Conservation (phyloP, 2,888 invertebrate species). For the Pristionchus arcanus region DNA sequence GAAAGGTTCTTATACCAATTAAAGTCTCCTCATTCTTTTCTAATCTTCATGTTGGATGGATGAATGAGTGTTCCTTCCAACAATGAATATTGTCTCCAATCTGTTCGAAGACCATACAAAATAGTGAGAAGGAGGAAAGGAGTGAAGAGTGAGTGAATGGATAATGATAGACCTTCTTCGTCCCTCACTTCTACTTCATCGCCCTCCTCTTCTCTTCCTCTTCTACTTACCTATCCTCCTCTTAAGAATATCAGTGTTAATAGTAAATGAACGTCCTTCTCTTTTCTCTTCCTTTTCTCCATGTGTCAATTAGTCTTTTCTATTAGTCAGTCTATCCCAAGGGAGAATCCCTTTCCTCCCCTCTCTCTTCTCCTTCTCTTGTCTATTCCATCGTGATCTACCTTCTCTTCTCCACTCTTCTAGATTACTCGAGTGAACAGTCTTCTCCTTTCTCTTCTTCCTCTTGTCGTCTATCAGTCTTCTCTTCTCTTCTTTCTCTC, state of each 20-base stretch:
- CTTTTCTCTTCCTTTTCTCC: neutral
- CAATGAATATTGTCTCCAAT: neutral
- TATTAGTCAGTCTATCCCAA: neutral
- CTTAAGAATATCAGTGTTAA: slow-evolving; percentile 12
- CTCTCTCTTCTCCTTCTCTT: neutral
- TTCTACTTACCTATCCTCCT: neutral
- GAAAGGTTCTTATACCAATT: neutral
- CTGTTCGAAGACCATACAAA: slow-evolving; percentile 7
- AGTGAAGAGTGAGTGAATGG: neutral
- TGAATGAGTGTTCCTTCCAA: neutral
- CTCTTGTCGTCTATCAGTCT: neutral
- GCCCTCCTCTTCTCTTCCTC: neutral
- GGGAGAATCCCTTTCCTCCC: neutral
- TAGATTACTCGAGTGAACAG: neutral
- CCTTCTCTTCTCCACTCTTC: slow-evolving; percentile 23
- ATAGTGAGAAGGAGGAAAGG: neutral
- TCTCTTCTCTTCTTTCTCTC: neutral
- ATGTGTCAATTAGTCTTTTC: slow-evolving; percentile 14
- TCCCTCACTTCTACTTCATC: neutral
- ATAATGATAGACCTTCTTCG: slow-evolving; percentile 24
- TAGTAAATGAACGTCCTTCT: slow-evolving; percentile 14
- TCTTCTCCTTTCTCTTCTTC: neutral
- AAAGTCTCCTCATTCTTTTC: slow-evolving; percentile 2
- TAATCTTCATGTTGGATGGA: neutral
- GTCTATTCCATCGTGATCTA: slow-evolving; percentile 8